Evolutionary conservation across 2,888 invertebrate genomes (phyloP), one percentile per base, ranked within the genome.

Genomic region (Drosophila kanekoi): DNA sequence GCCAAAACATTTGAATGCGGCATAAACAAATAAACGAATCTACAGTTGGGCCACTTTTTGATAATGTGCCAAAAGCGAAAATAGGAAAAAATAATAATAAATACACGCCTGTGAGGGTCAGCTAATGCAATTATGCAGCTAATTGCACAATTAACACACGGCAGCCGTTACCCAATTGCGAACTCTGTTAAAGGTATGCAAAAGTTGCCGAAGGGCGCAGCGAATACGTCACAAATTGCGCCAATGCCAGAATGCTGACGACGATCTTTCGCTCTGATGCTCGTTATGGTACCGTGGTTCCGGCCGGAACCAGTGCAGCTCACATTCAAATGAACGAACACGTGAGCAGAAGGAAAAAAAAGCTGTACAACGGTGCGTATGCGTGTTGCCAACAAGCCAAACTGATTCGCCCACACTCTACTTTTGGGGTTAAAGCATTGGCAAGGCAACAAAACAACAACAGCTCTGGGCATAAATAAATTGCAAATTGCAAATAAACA

Each of bases 111-210:
- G 37, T 20, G 44, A 11, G 35, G 35, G 11, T 37, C 32, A 33
- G 48, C 60, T 44, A 57, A 49, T 66, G 62, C 66, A 81, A 82
- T 82, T 81, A 84, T 84, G 85, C 79, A 70, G 72, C 69, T 84
- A 84, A 84, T 82, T 82, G 72, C 51, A 67, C 72, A 82, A 84
- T 82, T 81, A 79, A 59, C 45, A 43, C 70, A 63, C 48, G 47
- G 23, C 33, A 41, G n/a, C 44, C n/a, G 23, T 5, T 5, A 5
- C 1, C 23, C 23, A 23, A 23, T 23, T 23, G 23, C 4, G 23
- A 23, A 23, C 23, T 23, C 23, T 23, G 20, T 20, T 20, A 20
- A n/a, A 3, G 20, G 11, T 33, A 11, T 10, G 45, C 33, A 45
- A 40, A 48, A 47, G 52, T 56, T 45, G 41, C 16, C 60, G 57